A percentile compares a stretch with the other conserved stretches of the same genome.
phyloP scores from a whole-genome alignment of 1,140 invertebrate species.

The Philopotamus ludificatus region DNA sequence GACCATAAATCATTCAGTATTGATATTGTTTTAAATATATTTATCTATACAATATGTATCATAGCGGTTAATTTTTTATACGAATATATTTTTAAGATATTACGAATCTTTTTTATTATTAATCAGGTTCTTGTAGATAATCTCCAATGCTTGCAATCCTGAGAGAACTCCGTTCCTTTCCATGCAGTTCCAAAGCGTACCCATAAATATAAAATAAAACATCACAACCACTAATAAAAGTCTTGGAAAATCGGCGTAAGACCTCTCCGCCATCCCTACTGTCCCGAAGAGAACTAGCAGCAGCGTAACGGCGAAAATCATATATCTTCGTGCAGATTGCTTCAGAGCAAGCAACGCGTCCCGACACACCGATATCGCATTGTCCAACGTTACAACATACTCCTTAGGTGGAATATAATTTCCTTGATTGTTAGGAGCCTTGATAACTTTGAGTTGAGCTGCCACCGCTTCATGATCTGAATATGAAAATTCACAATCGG shows the following conservation, averaged over 20 bases:
- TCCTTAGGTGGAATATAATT: conserved; percentile 2
- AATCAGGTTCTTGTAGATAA: conserved; percentile 18
- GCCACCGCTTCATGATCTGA: conserved; percentile 92
- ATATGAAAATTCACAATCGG: conserved; percentile 71
- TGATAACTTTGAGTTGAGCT: conserved; percentile 58
- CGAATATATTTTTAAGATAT: too few species aligned
- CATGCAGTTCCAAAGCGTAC: conserved; percentile 73
- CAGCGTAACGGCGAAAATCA: conserved; percentile 54
- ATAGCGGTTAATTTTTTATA: too few species aligned
- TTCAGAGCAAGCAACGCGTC: conserved; percentile 58
- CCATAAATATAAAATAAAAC: conserved; percentile 73
- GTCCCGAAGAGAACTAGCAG: conserved; percentile 53
- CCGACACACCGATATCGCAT: conserved; percentile 63
- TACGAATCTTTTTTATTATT: too few species aligned
- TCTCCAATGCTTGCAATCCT: conserved; percentile 47
- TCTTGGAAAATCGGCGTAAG: conserved; percentile 51
- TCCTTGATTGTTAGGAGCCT: conserved; percentile 22
- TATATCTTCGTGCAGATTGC: conserved; percentile 62
- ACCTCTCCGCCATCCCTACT: conserved; percentile 51
- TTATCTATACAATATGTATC: too few species aligned
- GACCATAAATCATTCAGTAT: too few species aligned
- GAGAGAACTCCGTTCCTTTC: conserved; percentile 75
- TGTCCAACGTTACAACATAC: conserved; percentile 52
- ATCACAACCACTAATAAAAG: conserved; percentile 64
- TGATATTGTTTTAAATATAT: too few species aligned